Base-by-base conservation (phyloP, 2,888 invertebrate genomes). In the Calameuta idolon region DNA sequence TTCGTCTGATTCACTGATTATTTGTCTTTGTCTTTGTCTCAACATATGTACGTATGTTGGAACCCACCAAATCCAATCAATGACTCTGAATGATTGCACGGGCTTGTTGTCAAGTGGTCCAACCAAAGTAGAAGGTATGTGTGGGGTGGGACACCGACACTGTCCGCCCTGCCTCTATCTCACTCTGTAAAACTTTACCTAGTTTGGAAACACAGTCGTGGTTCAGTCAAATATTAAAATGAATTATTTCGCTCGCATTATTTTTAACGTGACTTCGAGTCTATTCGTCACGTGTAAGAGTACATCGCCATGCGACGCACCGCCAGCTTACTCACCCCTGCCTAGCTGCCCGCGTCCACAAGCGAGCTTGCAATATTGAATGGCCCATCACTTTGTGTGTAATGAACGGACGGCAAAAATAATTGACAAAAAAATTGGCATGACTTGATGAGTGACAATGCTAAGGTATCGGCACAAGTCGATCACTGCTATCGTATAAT, bases 131-230 rank as follows among this genome's bases (percentile, higher is more conserved):
- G 78, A 68, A 75, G 78, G 78, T 78, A 78, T 81, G 85, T 83
- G 83, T 83, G 79, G 82, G 83, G 85, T 85, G 84, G 84, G 86
- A 85, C 84, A 85, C 85, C 87, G 86, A 87, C 86, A 84, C 88
- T 55, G 55, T 55, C 86, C 85, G 85, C 86, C 85, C 87, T 81
- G 81, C 81, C 79, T 81, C 79, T 77, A 81, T 75, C 73, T 78
- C 78, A 87, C 87, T 89, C 87, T 90, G 90, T 88, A 87, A 87
- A 89, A 85, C 90, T 89, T 90, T 91, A 91, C 91, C 91, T 91
- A 91, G 91, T 91, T 91, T 91, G 85, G 90, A 91, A 91, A 91
- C 90, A 91, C 90, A 91, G 91, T 91, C 90, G 88, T 91, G 89
- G 90, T 90, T 91, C 88, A 90, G 89, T 90, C 82, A 87, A 55